A percentile compares a stretch with the other conserved stretches of the same genome.
phyloP scores from a whole-genome alignment of 2,113 vertebrate genomes.

The Esox niger region DNA sequence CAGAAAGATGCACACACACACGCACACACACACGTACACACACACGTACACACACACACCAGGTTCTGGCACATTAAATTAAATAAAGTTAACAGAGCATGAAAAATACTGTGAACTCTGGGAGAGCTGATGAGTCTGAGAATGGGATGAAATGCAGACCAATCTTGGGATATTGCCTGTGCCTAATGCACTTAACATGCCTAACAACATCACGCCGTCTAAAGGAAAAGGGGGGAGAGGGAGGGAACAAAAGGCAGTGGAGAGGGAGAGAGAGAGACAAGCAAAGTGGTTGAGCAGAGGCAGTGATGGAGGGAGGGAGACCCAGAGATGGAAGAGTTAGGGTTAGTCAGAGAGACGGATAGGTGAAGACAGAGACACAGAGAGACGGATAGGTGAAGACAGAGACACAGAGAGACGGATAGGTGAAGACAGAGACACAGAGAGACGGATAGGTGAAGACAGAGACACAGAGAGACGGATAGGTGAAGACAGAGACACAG shows the following conservation, averaged over 20 bases:
- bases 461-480: too few relatives aligned
- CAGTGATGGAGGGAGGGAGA: not conserved
- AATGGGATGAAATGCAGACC: conserved; percentile 29
- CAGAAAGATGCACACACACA: not conserved
- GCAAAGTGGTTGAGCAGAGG: not conserved
- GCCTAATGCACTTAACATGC: conserved; percentile 46
- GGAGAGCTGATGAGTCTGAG: conserved; percentile 15
- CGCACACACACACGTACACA: not conserved
- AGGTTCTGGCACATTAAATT: conserved; percentile 7
- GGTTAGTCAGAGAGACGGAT: too few relatives aligned
- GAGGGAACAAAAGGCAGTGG: too few relatives aligned
- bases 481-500: too few relatives aligned
- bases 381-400: too few relatives aligned
- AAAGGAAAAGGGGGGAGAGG: not conserved
- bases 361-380: too few relatives aligned
- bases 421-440: too few relatives aligned
- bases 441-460: too few relatives aligned
- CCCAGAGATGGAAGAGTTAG: not conserved
- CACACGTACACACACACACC: conserved; percentile 1
- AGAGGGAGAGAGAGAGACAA: not conserved
- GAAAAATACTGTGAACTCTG: conserved; percentile 17
- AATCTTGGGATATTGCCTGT: conserved; percentile 43
- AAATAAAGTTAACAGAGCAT: conserved; percentile 33
- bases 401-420: too few relatives aligned
- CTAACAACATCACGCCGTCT: conserved; percentile 28